These are phyloP conservation scores for Scopus umbretta DNA, from an alignment of 2,113 vertebrate genomes.

Conservation along the genomic window DNA sequence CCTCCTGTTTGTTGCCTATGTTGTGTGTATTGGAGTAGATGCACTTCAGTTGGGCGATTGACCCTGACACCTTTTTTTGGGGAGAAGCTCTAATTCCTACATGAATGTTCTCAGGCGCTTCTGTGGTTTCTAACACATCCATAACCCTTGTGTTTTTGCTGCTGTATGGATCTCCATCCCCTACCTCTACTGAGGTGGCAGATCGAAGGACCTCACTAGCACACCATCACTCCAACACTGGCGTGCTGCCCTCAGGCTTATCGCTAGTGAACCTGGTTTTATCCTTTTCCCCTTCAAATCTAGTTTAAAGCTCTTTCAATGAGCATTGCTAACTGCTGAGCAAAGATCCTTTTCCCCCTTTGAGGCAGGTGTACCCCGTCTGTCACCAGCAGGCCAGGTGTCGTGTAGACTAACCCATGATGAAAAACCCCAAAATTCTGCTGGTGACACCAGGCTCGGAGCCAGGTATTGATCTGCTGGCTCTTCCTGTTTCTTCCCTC, in stretches of 20 bases:
- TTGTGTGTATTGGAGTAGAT: neutral
- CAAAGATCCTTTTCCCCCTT: neutral
- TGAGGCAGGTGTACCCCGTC: neutral
- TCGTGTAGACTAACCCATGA: neutral
- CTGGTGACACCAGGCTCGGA: neutral
- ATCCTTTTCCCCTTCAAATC: neutral
- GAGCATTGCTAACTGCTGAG: neutral
- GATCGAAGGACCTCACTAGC: neutral
- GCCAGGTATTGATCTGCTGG: neutral
- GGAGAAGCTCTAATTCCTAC: neutral
- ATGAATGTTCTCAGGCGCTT: neutral
- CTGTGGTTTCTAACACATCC: neutral
- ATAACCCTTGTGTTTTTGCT: neutral
- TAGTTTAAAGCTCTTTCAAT: neutral
- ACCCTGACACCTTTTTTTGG: neutral
- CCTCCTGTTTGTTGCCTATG: neutral
- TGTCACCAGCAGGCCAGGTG: neutral
- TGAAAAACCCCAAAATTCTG: neutral
- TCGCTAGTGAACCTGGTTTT: neutral
- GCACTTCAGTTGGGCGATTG: neutral
- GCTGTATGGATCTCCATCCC: neutral
- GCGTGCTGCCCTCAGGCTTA: neutral
- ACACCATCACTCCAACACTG: neutral
- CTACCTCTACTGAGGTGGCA: neutral
- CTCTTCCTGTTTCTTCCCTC: neutral